phyloP scores from a whole-genome alignment of 35 echinoderm and acorn worm genomes.

The Stichopus chloronotus region DNA sequence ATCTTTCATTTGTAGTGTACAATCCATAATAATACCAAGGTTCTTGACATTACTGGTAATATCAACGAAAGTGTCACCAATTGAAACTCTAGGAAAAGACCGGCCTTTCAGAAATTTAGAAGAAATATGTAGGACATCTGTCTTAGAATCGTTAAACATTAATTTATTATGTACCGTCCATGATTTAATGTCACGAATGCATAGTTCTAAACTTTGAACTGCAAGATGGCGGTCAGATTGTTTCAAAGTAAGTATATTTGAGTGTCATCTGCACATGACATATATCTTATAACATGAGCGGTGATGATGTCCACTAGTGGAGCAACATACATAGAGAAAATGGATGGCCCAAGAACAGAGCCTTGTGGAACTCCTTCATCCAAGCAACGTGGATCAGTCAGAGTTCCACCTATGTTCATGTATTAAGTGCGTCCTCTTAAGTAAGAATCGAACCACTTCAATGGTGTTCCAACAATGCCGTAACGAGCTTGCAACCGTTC shows the following conservation, averaged over 20 bases:
- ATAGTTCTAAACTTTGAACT: background rate
- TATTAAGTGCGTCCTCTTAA: conserved; percentile 31
- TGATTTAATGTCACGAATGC: conserved; percentile 12
- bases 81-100: background rate
- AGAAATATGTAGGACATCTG: too few species aligned
- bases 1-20: background rate
- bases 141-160: background rate
- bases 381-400: conserved; percentile 17
- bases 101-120: background rate
- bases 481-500: conserved; percentile 43
- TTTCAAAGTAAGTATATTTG: conserved; percentile 27
- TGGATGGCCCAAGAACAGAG: conserved; percentile 13
- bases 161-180: conserved; percentile 8
- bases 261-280: background rate
- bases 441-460: conserved; percentile 63
- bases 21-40: background rate
- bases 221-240: background rate
- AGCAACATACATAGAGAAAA: conserved; percentile 17
- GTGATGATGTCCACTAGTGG: conserved; percentile 32
- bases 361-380: conserved; percentile 56
- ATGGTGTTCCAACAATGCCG: conserved; percentile 38
- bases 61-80: too few species aligned
- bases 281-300: background rate
- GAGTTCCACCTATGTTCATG: conserved; percentile 21
- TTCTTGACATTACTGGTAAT: background rate